A percentile compares a stretch with the other conserved stretches of the same genome.
Evolutionary conservation across 2,888 invertebrate species (phyloP).

Genomic region (Magallana nippona): DNA sequence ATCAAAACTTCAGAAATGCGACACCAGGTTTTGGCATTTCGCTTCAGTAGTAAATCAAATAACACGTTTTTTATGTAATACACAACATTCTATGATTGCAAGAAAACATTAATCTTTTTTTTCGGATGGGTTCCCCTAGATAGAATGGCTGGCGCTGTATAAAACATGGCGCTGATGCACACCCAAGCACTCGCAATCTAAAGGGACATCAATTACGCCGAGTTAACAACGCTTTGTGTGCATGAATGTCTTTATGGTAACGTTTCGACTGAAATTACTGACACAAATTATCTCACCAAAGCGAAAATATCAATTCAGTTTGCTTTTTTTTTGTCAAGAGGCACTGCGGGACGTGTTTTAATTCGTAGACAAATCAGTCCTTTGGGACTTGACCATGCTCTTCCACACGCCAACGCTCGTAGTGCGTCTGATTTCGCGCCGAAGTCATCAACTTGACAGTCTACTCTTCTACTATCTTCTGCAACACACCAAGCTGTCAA

Average conservation of each 20-base stretch:
- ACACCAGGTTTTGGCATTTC: slow-evolving; percentile 30
- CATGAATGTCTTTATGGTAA: no score
- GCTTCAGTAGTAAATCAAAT: slow-evolving; percentile 29
- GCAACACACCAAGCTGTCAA: slow-evolving; percentile 53
- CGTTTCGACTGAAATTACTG: no score
- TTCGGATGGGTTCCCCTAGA: not conserved
- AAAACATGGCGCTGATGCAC: slow-evolving; percentile 7
- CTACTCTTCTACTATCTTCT: slow-evolving; percentile 34
- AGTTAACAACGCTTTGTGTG: no score
- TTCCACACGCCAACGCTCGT: not conserved
- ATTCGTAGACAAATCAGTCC: not conserved
- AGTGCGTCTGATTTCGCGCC: slow-evolving; percentile 20
- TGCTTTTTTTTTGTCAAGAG: not conserved
- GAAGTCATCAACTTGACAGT: slow-evolving; percentile 26
- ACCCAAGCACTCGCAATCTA: not conserved
- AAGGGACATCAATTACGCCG: no score
- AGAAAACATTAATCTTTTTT: not conserved
- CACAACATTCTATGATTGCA: slow-evolving; percentile 21
- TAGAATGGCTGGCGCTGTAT: not conserved
- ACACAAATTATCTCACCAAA: not conserved
- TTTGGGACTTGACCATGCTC: not conserved
- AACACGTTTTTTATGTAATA: slow-evolving; percentile 19
- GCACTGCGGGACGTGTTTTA: not conserved
- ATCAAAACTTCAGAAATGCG: slow-evolving; percentile 31
- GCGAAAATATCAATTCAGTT: not conserved